phyloP scores from a whole-genome alignment of 2,888 invertebrate genomes.

The Rhaphigaster nebulosa region DNA sequence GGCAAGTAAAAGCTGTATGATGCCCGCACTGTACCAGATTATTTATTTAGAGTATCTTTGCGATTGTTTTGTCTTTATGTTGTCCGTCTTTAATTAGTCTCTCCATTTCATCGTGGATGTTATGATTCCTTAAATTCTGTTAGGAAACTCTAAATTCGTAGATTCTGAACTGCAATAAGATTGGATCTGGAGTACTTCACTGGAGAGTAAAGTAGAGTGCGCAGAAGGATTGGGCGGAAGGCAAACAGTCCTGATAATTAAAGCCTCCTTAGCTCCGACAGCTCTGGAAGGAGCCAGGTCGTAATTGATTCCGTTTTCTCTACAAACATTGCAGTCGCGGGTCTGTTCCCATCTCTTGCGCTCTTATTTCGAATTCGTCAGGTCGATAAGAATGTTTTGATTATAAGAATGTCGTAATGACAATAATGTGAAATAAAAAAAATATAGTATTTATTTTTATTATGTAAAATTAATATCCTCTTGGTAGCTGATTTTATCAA shows the following conservation, averaged over 20 bases:
- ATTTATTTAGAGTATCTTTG: too few relatives aligned
- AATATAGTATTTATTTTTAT: too few relatives aligned
- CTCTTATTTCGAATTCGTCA: background rate
- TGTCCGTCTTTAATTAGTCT: too few relatives aligned
- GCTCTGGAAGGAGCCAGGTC: background rate
- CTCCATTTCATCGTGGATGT: too few relatives aligned
- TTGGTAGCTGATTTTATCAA: too few relatives aligned
- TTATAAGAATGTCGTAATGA: too few relatives aligned
- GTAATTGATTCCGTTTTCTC: background rate
- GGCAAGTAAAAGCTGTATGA: too few relatives aligned
- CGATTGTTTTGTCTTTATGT: too few relatives aligned
- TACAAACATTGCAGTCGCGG: background rate
- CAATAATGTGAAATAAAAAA: too few relatives aligned
- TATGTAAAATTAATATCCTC: too few relatives aligned
- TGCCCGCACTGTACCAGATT: too few relatives aligned
- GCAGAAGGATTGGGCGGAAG: conserved; percentile 5
- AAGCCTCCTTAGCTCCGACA: background rate
- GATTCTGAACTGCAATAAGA: background rate
- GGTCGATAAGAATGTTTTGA: background rate
- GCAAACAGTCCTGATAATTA: conserved; percentile 10
- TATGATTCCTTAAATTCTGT: background rate
- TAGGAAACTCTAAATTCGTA: background rate
- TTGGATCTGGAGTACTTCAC: background rate
- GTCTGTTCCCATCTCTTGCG: too few relatives aligned
- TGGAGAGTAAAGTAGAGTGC: background rate